Percentiles rank a stretch among this genome's conserved stretches.
Conservation (phyloP, 2,113 vertebrate species). For the Mastomys coucha region DNA sequence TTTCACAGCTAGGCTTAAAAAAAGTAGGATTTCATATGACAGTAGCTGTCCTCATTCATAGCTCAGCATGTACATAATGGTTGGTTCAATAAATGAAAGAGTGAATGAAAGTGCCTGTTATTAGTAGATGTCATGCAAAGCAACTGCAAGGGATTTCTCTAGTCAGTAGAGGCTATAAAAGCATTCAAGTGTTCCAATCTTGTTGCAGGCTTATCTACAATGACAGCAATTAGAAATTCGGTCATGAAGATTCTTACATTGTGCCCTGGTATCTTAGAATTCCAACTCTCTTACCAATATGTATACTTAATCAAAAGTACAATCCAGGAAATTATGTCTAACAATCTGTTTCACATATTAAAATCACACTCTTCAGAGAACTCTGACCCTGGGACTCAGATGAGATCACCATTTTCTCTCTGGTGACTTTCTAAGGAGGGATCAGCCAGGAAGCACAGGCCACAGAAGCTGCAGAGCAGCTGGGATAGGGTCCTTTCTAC, state of each 20-base stretch:
- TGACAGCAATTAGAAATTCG: conserved; percentile 38
- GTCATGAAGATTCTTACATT: conserved; percentile 1
- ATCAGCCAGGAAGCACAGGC: too few species aligned
- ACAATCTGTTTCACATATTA: background rate
- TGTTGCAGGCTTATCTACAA: background rate
- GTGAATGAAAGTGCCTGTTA: background rate
- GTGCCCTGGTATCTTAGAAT: conserved; percentile 29
- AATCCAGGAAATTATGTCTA: conserved; percentile 44
- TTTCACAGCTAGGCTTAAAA: background rate
- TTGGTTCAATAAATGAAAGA: background rate
- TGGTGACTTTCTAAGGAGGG: too few species aligned
- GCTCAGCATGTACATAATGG: background rate
- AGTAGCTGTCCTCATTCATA: background rate
- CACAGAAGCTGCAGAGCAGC: too few species aligned
- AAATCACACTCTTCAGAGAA: background rate
- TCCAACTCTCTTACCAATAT: conserved; percentile 51
- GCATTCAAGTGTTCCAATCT: background rate
- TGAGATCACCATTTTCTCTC: too few species aligned
- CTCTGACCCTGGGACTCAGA: too few species aligned
- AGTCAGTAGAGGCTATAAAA: conserved; percentile 12
- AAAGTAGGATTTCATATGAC: conserved; percentile 2
- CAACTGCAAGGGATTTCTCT: background rate
- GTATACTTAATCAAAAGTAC: background rate
- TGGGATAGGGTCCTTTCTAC: too few species aligned
- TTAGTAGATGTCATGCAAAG: background rate